Evolutionary conservation across 2,797 vertebrate genomes (phyloP).

Genomic region (Labeo calbasu): DNA sequence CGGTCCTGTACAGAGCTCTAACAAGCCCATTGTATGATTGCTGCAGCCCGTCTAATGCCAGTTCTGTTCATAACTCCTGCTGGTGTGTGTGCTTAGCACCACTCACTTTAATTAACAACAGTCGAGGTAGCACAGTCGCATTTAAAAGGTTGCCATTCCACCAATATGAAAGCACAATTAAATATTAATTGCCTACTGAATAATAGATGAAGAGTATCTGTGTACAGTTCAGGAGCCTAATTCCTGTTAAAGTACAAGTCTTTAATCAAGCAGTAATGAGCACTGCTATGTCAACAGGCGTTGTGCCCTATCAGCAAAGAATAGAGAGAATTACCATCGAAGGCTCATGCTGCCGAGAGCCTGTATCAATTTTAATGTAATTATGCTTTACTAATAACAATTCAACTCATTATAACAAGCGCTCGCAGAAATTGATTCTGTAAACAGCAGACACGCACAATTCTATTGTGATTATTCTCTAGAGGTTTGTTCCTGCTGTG

Average conservation of each 20-base stretch:
- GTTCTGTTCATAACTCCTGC: conserved; percentile 48
- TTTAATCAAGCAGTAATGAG: conserved; percentile 65
- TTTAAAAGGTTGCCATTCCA: conserved; percentile 61
- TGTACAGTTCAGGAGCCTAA: conserved; percentile 63
- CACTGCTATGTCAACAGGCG: conserved; percentile 54
- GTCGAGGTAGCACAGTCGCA: conserved; percentile 54
- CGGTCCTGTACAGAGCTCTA: conserved; percentile 22
- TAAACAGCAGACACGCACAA: conserved; percentile 49
- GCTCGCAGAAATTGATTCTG: conserved; percentile 48
- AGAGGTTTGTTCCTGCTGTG: conserved; percentile 45
- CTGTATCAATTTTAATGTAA: conserved; percentile 57
- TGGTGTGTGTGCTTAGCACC: conserved; percentile 49
- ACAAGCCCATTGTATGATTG: conserved; percentile 44
- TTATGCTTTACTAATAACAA: conserved; percentile 59
- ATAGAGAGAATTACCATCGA: conserved; percentile 55
- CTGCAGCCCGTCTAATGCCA: conserved; percentile 24
- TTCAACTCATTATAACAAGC: conserved; percentile 42
- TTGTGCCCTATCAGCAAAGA: conserved; percentile 55
- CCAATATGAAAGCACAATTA: conserved; percentile 65
- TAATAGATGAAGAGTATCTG: conserved; percentile 63
- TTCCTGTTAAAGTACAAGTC: conserved; percentile 63
- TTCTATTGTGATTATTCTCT: conserved; percentile 44
- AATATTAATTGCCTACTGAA: conserved; percentile 63
- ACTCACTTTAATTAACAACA: conserved; percentile 61
- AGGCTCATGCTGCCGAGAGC: conserved; percentile 44